A percentile compares a stretch with the other conserved stretches of the same genome.
phyloP scores from a whole-genome alignment of 2,888 invertebrate genomes.

The Calameuta idolon region DNA sequence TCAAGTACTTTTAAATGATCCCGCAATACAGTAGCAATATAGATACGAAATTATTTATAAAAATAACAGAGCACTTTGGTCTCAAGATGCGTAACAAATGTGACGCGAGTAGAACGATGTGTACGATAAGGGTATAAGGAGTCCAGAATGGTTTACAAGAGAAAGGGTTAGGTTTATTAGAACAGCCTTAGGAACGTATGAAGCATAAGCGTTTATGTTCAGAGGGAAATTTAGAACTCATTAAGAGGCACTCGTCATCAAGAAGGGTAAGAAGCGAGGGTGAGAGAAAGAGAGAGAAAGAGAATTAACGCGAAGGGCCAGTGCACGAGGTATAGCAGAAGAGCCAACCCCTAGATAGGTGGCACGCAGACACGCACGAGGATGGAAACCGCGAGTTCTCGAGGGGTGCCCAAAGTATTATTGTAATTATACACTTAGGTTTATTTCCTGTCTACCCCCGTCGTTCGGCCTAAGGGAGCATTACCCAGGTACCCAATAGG shows the following conservation, averaged over 20 bases:
- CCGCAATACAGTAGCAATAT: not conserved
- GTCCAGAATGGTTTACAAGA: not conserved
- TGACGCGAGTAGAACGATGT: not conserved
- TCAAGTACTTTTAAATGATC: not conserved
- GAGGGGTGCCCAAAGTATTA: slow-evolving; percentile 60
- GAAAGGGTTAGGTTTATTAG: not conserved
- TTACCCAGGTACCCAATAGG: not conserved
- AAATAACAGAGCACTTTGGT: not conserved
- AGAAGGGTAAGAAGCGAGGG: not conserved
- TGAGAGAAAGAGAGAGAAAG: not conserved
- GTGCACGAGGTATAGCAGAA: slow-evolving; percentile 4
- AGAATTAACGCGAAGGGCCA: not conserved
- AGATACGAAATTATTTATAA: not conserved
- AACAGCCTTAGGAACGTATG: not conserved
- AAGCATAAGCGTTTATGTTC: not conserved
- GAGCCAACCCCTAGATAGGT: slow-evolving; percentile 42
- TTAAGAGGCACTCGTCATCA: slow-evolving; percentile 47
- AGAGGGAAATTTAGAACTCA: slow-evolving; percentile 54
- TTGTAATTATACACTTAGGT: slow-evolving; percentile 67
- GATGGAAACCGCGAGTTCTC: slow-evolving; percentile 5
- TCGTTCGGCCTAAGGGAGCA: slow-evolving; percentile 31
- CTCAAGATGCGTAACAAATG: not conserved
- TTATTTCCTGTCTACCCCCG: slow-evolving; percentile 63
- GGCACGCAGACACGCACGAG: slow-evolving; percentile 7
- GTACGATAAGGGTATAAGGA: not conserved